A percentile compares a stretch with the other conserved stretches of the same genome.
Evolutionary conservation across 2,113 vertebrate species (phyloP).

Genomic region (Seriola rivoliana): DNA sequence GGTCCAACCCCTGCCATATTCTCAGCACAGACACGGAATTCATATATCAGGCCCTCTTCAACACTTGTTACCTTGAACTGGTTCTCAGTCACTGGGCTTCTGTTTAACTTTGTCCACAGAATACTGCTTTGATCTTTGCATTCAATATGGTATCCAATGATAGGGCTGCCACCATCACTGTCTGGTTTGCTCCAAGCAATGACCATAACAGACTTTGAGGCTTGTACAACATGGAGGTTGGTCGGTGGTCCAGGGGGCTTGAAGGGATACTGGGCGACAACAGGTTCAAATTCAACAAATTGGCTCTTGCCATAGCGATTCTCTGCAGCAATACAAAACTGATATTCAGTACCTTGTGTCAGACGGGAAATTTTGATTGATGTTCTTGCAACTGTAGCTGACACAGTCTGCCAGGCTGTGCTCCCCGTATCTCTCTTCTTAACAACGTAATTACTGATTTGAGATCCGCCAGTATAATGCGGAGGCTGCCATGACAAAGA

Average conservation of each 20-base stretch:
- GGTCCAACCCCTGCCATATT: conserved; percentile 96
- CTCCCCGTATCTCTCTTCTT: conserved; percentile 95
- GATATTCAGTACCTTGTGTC: conserved; percentile 93
- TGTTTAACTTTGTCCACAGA: conserved; percentile 96
- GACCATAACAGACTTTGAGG: conserved; percentile 93
- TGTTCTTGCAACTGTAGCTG: conserved; percentile 95
- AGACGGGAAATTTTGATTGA: conserved; percentile 93
- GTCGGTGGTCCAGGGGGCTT: conserved; percentile 91
- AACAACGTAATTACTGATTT: conserved; percentile 96
- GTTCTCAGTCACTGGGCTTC: conserved; percentile 89
- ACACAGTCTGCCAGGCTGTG: conserved; percentile 93
- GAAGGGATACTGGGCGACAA: conserved; percentile 96
- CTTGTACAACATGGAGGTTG: conserved; percentile 88
- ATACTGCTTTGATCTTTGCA: conserved; percentile 97
- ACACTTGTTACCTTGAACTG: conserved; percentile 94
- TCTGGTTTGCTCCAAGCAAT: conserved; percentile 93
- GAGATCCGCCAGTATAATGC: conserved; percentile 94
- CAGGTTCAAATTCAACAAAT: conserved; percentile 86
- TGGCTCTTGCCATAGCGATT: conserved; percentile 96
- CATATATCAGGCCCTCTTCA: conserved; percentile 95
- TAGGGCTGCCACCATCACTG: conserved; percentile 92
- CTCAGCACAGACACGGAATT: conserved; percentile 94
- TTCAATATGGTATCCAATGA: conserved; percentile 95
- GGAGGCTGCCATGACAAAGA: conserved; percentile 94
- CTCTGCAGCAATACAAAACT: conserved; percentile 96